phyloP scores from a whole-genome alignment of 1,140 invertebrate species.

The Colletes latitarsis region DNA sequence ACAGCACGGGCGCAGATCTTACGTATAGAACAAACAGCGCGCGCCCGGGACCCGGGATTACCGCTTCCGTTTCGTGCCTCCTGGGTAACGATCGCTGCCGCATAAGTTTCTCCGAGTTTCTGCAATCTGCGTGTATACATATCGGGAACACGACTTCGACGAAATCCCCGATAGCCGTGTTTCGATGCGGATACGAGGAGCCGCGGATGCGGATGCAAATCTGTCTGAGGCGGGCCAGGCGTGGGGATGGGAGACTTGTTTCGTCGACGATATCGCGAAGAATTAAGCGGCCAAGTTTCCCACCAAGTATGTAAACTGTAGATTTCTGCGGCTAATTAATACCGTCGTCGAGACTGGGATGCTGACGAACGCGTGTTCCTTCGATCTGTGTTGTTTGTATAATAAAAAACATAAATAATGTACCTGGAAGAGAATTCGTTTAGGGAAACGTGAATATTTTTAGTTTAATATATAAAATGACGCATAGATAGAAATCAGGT shows the following conservation, averaged over 20 bases:
- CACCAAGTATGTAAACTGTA: slow-evolving; percentile 14
- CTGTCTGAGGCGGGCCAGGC: slow-evolving; percentile 8
- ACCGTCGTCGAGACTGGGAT: slow-evolving; percentile 48
- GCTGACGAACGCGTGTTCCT: too few species aligned
- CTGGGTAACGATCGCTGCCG: slow-evolving; percentile 64
- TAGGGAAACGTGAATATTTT: too few species aligned
- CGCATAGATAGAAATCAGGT: too few species aligned
- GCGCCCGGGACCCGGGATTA: slow-evolving; percentile 62
- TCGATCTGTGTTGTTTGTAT: too few species aligned
- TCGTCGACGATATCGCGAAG: slow-evolving; percentile 39
- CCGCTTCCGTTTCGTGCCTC: slow-evolving; percentile 61
- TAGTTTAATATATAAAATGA: too few species aligned
- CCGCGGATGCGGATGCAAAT: slow-evolving; percentile 18
- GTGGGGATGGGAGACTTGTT: slow-evolving; percentile 1
- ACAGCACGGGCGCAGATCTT: slow-evolving; percentile 74
- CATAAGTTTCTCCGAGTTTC: slow-evolving; percentile 69
- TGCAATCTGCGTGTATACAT: slow-evolving; percentile 68
- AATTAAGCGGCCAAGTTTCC: slow-evolving; percentile 41
- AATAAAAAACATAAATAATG: too few species aligned
- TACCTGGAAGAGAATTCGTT: too few species aligned
- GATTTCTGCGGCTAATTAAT: slow-evolving; percentile 66
- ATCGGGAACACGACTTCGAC: slow-evolving; percentile 59
- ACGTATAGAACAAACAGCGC: slow-evolving; percentile 77
- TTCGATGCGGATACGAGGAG: slow-evolving; percentile 16
- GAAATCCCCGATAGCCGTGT: slow-evolving; percentile 62